These are phyloP conservation scores for Acestrorhynchus altus DNA, from an alignment of 2,797 vertebrate genomes.

Conservation along the genomic window DNA sequence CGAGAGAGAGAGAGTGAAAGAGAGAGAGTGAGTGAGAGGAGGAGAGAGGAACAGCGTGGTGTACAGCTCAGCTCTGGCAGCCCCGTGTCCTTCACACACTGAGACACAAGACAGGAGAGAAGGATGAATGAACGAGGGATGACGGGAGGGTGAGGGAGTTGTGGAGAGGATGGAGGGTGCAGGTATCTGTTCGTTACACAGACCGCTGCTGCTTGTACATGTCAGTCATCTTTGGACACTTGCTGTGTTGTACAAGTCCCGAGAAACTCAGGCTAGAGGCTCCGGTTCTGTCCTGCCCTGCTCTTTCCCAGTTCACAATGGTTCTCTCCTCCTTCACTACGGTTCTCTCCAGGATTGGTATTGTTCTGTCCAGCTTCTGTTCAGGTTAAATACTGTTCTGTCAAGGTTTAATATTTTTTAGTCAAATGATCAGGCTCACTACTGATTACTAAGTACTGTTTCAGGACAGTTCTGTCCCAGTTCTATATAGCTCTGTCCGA, in stretches of 20 bases:
- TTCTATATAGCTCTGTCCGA: not conserved
- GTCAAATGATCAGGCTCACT: too few relatives aligned
- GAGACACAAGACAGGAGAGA: slow-evolving; percentile 45
- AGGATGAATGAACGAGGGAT: slow-evolving; percentile 55
- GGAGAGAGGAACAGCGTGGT: slow-evolving; percentile 57
- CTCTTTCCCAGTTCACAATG: not conserved
- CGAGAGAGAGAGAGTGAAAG: slow-evolving; percentile 42
- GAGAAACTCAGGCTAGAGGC: slow-evolving; percentile 23
- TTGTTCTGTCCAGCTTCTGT: not conserved
- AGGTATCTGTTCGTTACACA: slow-evolving; percentile 43
- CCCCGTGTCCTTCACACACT: slow-evolving; percentile 77
- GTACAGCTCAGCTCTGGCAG: slow-evolving; percentile 63
- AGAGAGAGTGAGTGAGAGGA: slow-evolving; percentile 59
- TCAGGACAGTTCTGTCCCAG: not conserved
- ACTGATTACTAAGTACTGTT: not conserved
- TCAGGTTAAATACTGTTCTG: not conserved
- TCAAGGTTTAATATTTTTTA: not conserved
- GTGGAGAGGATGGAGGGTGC: slow-evolving; percentile 27
- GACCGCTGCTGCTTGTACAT: slow-evolving; percentile 23
- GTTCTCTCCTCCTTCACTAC: not conserved
- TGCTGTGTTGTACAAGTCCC: slow-evolving; percentile 35
- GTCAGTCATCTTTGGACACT: slow-evolving; percentile 26
- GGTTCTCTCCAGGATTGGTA: not conserved
- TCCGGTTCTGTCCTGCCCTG: slow-evolving; percentile 20
- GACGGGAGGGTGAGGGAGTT: slow-evolving; percentile 25